These are phyloP conservation scores for Blastobasis adustella DNA, from an alignment of 2,888 invertebrate genomes.

Conservation along the genomic window DNA sequence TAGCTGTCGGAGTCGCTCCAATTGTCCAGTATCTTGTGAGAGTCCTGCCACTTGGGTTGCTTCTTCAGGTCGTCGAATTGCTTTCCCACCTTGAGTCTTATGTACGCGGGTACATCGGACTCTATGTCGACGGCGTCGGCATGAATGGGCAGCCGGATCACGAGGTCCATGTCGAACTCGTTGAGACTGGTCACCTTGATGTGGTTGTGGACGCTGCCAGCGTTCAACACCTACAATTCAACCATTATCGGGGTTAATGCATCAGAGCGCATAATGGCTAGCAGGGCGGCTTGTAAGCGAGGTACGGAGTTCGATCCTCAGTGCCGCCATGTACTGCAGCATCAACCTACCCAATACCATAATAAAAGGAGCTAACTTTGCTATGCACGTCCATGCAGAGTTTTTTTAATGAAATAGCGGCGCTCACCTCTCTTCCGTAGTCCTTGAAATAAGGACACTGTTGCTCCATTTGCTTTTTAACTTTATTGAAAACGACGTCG, in stretches of 20 bases:
- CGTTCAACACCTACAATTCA: slow-evolving; percentile 43
- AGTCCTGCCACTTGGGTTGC: slow-evolving; percentile 49
- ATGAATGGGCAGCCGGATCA: slow-evolving; percentile 60
- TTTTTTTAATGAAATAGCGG: neutral
- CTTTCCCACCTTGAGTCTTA: slow-evolving; percentile 49
- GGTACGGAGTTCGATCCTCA: no score
- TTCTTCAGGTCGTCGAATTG: slow-evolving; percentile 49
- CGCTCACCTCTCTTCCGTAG: slow-evolving; percentile 46
- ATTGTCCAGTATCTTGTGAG: slow-evolving; percentile 48
- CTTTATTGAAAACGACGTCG: slow-evolving; percentile 47
- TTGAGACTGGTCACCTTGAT: slow-evolving; percentile 74
- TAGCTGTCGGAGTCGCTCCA: slow-evolving; percentile 63
- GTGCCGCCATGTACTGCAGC: no score
- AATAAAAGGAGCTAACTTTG: neutral
- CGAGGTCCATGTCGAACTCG: slow-evolving; percentile 77
- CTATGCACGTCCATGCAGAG: neutral
- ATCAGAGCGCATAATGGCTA: neutral
- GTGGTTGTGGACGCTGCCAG: slow-evolving; percentile 77
- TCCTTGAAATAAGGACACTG: slow-evolving; percentile 50
- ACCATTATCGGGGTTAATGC: neutral
- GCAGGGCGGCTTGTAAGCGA: neutral
- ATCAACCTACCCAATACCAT: neutral
- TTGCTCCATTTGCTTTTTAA: slow-evolving; percentile 52
- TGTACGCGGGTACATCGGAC: slow-evolving; percentile 59
- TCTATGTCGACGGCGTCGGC: slow-evolving; percentile 36